These are phyloP conservation scores for Charina bottae DNA, from an alignment of 2,113 vertebrate genomes.

Conservation along the genomic window DNA sequence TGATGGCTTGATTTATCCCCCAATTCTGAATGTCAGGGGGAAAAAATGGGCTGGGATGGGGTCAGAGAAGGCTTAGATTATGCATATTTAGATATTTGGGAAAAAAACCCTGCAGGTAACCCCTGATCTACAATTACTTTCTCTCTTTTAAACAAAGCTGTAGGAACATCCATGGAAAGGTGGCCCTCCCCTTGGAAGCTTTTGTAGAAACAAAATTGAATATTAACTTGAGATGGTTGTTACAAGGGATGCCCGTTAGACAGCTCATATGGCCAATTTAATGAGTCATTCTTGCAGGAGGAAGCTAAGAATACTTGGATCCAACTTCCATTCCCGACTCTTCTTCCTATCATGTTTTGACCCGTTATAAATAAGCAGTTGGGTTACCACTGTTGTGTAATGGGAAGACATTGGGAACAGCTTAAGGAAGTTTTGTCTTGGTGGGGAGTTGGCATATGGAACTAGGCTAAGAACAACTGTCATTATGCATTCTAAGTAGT, in stretches of 20 bases:
- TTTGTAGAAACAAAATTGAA: neutral
- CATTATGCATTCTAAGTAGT: too few relatives aligned
- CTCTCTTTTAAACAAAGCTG: neutral
- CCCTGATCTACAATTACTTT: neutral
- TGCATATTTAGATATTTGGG: neutral
- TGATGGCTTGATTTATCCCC: neutral
- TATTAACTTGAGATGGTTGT: neutral
- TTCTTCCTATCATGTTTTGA: neutral
- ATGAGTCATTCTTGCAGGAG: neutral
- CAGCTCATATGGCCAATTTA: neutral
- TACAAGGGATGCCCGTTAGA: neutral
- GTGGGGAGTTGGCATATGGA: neutral
- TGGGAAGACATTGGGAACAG: neutral
- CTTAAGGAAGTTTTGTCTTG: neutral
- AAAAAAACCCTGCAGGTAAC: neutral
- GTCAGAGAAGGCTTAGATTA: neutral
- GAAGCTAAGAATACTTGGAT: too few relatives aligned
- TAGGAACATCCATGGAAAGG: neutral
- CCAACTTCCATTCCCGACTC: too few relatives aligned
- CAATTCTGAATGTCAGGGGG: neutral
- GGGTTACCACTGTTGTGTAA: neutral
- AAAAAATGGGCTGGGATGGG: too few relatives aligned
- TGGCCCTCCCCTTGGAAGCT: too few relatives aligned
- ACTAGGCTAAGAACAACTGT: too few relatives aligned
- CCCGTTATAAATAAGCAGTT: neutral